Evolutionary conservation across 2,888 invertebrate species (phyloP).

Genomic region (Abscondita cerata): DNA sequence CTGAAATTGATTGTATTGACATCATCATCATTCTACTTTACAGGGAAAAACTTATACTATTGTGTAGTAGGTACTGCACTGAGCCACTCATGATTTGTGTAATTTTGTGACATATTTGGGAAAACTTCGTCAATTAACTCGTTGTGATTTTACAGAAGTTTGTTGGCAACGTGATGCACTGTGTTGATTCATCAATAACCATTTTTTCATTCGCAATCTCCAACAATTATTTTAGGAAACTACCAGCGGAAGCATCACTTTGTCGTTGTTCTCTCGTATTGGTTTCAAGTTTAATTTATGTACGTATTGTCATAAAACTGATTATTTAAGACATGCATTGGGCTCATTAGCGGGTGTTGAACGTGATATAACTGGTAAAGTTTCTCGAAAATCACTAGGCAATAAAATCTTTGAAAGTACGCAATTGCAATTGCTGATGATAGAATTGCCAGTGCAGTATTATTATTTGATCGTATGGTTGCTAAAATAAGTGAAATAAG

Average conservation of each 20-base stretch:
- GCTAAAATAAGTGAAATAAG: neutral
- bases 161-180: slow-evolving; percentile 43
- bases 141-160: slow-evolving; percentile 43
- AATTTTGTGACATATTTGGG: slow-evolving; percentile 46
- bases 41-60: too few relatives aligned
- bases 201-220: slow-evolving; percentile 45
- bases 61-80: slow-evolving; percentile 42
- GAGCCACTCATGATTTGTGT: slow-evolving; percentile 42
- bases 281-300: too few relatives aligned
- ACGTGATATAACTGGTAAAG: too few relatives aligned
- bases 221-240: slow-evolving; percentile 40
- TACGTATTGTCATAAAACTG: too few relatives aligned
- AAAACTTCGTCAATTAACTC: slow-evolving; percentile 47
- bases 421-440: slow-evolving; percentile 56
- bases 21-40: slow-evolving; percentile 49
- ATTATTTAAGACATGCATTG: too few relatives aligned
- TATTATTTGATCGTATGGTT: slow-evolving; percentile 1
- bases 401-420: slow-evolving; percentile 45
- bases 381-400: slow-evolving; percentile 38
- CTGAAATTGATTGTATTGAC: slow-evolving; percentile 37
- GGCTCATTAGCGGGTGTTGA: too few relatives aligned
- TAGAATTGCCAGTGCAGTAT: slow-evolving; percentile 51
- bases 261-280: too few relatives aligned
- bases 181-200: slow-evolving; percentile 40
- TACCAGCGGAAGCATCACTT: too few relatives aligned